Conservation (phyloP, 2,888 invertebrate genomes). For the Lepidonotus clava region DNA sequence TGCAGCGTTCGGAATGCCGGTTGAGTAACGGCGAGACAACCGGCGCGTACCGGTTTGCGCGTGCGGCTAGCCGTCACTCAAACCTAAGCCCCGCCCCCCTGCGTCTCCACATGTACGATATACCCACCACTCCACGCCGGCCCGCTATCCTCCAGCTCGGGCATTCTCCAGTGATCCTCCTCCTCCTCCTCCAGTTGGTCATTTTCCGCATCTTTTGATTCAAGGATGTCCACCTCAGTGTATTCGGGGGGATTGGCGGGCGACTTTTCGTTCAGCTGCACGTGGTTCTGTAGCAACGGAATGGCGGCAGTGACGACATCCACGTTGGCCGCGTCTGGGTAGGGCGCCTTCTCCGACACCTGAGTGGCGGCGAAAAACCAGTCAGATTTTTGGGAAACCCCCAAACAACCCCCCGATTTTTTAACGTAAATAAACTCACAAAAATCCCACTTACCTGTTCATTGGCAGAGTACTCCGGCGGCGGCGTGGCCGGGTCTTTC, state of each 20-base stretch:
- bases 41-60: background rate
- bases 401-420: conserved; percentile 48
- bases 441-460: conserved; percentile 47
- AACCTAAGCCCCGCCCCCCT: background rate
- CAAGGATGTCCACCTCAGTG: background rate
- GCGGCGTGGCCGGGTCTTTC: conserved; percentile 45
- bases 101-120: background rate
- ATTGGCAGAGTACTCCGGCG: conserved; percentile 6
- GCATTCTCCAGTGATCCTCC: conserved; percentile 55
- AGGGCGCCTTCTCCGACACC: conserved; percentile 5
- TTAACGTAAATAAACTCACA: background rate
- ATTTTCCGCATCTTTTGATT: background rate
- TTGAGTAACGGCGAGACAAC: background rate
- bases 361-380: background rate
- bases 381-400: conserved; percentile 35
- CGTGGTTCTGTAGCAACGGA: background rate
- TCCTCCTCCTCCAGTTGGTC: background rate
- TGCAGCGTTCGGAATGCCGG: too few relatives aligned
- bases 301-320: conserved; percentile 13
- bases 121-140: conserved; percentile 58
- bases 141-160: conserved; percentile 44
- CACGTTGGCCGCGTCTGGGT: background rate
- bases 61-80: background rate
- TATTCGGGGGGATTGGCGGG: conserved; percentile 13
- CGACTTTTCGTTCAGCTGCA: background rate